phyloP scores from a whole-genome alignment of 2,113 vertebrate genomes.

The Struthio camelus region DNA sequence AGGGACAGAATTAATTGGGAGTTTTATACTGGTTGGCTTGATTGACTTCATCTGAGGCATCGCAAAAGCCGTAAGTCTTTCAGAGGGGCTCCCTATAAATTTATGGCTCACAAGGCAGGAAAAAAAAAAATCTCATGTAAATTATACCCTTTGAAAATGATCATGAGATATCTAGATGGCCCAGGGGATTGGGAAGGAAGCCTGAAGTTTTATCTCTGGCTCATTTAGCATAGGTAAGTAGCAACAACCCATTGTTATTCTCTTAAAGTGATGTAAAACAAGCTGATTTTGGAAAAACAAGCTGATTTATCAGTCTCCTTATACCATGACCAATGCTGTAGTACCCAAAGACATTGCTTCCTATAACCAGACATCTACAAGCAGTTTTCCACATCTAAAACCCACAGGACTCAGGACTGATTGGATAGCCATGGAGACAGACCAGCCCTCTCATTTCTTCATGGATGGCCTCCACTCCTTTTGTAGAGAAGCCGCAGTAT shows the following conservation, averaged over 20 bases:
- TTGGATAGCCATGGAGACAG: neutral
- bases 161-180: slow-evolving; percentile 44
- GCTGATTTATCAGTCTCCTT: neutral
- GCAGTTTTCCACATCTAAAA: neutral
- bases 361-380: neutral
- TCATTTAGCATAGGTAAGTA: slow-evolving; percentile 62
- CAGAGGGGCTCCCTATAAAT: slow-evolving; percentile 57
- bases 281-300: slow-evolving; percentile 24
- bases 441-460: neutral
- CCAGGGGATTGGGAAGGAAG: slow-evolving; percentile 27
- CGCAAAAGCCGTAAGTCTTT: slow-evolving; percentile 65
- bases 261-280: neutral
- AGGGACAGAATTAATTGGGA: slow-evolving; percentile 50
- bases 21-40: slow-evolving; percentile 54
- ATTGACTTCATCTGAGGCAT: slow-evolving; percentile 57
- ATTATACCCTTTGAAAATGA: slow-evolving; percentile 63
- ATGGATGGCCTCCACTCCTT: neutral
- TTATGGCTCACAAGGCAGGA: slow-evolving; percentile 53
- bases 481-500: neutral
- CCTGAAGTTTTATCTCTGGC: slow-evolving; percentile 44
- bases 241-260: slow-evolving; percentile 34
- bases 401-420: neutral
- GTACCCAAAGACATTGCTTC: neutral
- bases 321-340: neutral
- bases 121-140: slow-evolving; percentile 53